phyloP scores from a whole-genome alignment of 2,888 invertebrate genomes.

The Hemithea aestivaria region DNA sequence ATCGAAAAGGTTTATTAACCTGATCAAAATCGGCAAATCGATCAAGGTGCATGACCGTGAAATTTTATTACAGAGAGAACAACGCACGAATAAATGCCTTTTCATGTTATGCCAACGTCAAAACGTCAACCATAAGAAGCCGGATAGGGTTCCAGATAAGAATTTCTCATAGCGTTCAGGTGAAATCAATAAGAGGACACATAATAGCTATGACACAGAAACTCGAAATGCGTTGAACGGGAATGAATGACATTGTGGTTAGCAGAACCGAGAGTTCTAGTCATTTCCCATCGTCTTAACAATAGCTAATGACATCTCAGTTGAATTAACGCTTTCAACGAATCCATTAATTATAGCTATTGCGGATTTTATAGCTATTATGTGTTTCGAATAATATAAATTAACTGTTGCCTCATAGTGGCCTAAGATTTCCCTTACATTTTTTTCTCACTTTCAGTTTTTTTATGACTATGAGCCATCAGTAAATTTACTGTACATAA shows the following conservation, averaged over 20 bases:
- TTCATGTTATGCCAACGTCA: slow-evolving; percentile 35
- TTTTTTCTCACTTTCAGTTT: no score
- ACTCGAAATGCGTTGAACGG: slow-evolving; percentile 40
- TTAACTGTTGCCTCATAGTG: no score
- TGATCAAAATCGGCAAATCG: slow-evolving; percentile 57
- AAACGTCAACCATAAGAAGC: slow-evolving; percentile 22
- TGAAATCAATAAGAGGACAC: slow-evolving; percentile 43
- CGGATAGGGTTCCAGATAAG: slow-evolving; percentile 14
- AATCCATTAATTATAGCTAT: slow-evolving; percentile 35
- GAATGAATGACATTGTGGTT: slow-evolving; percentile 47
- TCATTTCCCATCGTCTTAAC: slow-evolving; percentile 60
- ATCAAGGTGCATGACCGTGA: slow-evolving; percentile 66
- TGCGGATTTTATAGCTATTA: slow-evolving; percentile 33
- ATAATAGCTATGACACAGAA: slow-evolving; percentile 51
- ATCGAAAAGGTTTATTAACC: slow-evolving; percentile 64
- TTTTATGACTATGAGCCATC: no score
- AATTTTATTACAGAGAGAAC: slow-evolving; percentile 47
- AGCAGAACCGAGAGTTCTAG: slow-evolving; percentile 40
- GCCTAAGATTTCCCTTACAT: no score
- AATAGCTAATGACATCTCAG: slow-evolving; percentile 51
- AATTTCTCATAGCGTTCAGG: slow-evolving; percentile 27
- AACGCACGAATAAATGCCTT: slow-evolving; percentile 53
- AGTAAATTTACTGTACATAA: no score
- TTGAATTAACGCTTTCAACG: slow-evolving; percentile 53
- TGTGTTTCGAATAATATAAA: slow-evolving; percentile 31